Percentiles rank a stretch among this genome's conserved stretches.
phyloP scores from a whole-genome alignment of 53 echinoderm and acorn worm species.

The Echinarachnius parma region DNA sequence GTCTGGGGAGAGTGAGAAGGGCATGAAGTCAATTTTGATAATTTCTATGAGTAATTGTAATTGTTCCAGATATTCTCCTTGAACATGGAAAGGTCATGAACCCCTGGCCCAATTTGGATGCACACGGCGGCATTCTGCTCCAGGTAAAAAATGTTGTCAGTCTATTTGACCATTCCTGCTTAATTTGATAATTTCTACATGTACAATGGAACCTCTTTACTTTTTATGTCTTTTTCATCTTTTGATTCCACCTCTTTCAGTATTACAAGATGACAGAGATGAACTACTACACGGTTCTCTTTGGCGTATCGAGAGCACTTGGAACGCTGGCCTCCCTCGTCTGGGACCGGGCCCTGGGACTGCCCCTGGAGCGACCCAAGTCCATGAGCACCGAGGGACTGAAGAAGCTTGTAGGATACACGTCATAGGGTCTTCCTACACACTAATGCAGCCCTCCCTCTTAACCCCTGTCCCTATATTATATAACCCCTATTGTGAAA shows the following conservation, averaged over 20 bases:
- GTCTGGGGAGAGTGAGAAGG: too few species aligned
- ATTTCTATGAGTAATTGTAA: too few species aligned
- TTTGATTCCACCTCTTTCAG: constrained; percentile 42
- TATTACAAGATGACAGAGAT: constrained; percentile 95
- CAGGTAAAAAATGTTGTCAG: constrained; percentile 62
- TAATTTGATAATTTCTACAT: too few species aligned
- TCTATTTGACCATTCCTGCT: too few species aligned
- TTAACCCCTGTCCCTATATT: too few species aligned
- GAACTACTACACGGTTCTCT: constrained; percentile 99
- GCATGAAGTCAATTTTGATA: too few species aligned
- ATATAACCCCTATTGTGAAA: too few species aligned
- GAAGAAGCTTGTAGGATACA: constrained; percentile 85
- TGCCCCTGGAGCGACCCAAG: constrained; percentile 95
- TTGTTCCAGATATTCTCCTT: constrained; percentile 62
- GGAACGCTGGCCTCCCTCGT: constrained; percentile 82
- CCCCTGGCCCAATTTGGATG: constrained; percentile 95
- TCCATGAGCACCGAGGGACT: constrained; percentile 97
- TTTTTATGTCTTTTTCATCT: constrained; percentile 1
- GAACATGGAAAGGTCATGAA: constrained; percentile 91
- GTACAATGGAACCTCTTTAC: too few species aligned
- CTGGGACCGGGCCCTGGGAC: constrained; percentile 95
- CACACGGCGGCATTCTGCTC: constrained; percentile 82
- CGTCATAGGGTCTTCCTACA: too few species aligned
- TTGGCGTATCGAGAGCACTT: constrained; percentile 94
- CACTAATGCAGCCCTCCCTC: too few species aligned